A percentile compares a stretch with the other conserved stretches of the same genome.
Conservation (phyloP, 2,797 vertebrate genomes). For the Phrynocephalus guinanensis region DNA sequence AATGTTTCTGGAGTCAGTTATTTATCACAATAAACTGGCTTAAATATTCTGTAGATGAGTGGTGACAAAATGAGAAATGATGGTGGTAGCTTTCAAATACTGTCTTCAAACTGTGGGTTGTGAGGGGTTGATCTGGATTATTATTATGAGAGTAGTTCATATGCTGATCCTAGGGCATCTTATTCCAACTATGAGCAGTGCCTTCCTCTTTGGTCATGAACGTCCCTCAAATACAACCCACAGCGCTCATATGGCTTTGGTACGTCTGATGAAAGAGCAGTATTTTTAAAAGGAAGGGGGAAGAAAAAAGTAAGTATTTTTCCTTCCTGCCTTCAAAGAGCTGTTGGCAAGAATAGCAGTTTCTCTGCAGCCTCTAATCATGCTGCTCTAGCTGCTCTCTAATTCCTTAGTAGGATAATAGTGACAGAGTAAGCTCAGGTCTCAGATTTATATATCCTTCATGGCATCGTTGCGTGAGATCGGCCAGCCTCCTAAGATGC, state of each 20-base stretch:
- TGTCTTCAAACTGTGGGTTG: background rate
- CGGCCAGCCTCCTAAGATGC: constrained; percentile 10
- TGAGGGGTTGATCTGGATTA: too few species aligned
- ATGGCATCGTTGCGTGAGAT: constrained; percentile 30
- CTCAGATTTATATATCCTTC: constrained; percentile 39
- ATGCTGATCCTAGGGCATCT: too few species aligned
- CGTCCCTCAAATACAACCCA: background rate
- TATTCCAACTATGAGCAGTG: too few species aligned
- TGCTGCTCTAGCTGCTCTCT: constrained; percentile 18
- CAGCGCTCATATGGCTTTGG: background rate
- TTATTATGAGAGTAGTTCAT: too few species aligned
- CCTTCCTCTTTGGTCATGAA: too few species aligned
- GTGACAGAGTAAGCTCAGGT: background rate
- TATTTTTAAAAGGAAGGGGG: background rate
- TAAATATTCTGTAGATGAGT: background rate
- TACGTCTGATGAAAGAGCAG: background rate
- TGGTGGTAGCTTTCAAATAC: background rate
- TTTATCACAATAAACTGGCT: background rate
- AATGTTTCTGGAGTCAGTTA: background rate
- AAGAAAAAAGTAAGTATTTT: background rate
- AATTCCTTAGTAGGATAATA: background rate
- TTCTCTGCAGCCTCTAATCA: constrained; percentile 13
- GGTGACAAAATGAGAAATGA: background rate
- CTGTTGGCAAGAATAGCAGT: background rate
- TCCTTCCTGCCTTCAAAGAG: constrained; percentile 1